Evolutionary conservation across 2,888 invertebrate species (phyloP).

Genomic region (Philhelius pedissequus): DNA sequence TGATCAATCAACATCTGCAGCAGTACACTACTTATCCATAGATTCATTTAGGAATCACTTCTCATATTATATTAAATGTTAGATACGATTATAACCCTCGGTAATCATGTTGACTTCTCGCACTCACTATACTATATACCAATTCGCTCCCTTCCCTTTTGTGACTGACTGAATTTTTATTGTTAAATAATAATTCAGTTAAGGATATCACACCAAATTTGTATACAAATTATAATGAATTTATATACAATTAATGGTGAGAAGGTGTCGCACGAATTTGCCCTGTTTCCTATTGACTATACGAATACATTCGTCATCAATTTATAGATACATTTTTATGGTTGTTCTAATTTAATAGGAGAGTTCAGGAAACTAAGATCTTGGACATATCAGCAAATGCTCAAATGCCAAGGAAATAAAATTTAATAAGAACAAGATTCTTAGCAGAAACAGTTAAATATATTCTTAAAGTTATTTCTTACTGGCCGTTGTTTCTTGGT

Average conservation of each 20-base stretch:
- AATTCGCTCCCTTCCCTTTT: constrained; percentile 52
- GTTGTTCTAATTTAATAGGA: too few relatives aligned
- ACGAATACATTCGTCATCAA: too few relatives aligned
- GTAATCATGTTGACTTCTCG: constrained; percentile 62
- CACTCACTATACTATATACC: constrained; percentile 33
- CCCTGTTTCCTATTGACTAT: too few relatives aligned
- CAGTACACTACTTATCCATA: constrained; percentile 35
- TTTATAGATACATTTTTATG: too few relatives aligned
- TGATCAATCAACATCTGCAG: constrained; percentile 67
- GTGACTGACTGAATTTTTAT: constrained; percentile 59
- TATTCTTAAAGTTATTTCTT: too few relatives aligned
- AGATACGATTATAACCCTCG: constrained; percentile 48
- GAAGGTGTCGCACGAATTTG: not conserved
- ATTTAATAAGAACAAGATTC: too few relatives aligned
- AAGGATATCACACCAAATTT: constrained; percentile 38
- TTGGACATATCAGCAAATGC: too few relatives aligned
- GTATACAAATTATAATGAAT: not conserved
- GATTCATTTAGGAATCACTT: constrained; percentile 31
- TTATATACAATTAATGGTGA: not conserved
- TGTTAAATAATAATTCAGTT: constrained; percentile 67
- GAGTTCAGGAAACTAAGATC: too few relatives aligned
- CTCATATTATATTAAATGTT: constrained; percentile 55
- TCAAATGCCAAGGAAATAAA: too few relatives aligned
- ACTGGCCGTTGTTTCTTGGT: too few relatives aligned
- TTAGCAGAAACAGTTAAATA: too few relatives aligned